phyloP scores from a whole-genome alignment of 2,888 invertebrate species.

The Hypsopygia costalis region DNA sequence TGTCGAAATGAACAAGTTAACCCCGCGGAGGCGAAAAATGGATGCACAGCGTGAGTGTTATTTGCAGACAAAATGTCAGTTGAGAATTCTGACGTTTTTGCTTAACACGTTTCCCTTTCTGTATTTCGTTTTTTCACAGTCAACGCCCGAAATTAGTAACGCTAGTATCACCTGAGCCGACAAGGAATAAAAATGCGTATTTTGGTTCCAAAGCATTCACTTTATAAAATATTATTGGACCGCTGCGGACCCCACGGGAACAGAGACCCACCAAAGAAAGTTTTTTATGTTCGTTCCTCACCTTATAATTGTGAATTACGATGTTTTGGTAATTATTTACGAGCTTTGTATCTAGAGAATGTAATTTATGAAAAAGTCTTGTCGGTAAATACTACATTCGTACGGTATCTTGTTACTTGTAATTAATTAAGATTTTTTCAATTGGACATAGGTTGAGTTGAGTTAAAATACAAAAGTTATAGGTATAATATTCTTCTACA shows the following conservation, averaged over 20 bases:
- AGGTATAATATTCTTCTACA: too few relatives aligned
- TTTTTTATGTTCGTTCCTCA: conserved; percentile 53
- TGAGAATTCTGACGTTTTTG: conserved; percentile 47
- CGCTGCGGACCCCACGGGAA: conserved; percentile 58
- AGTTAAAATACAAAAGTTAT: too few relatives aligned
- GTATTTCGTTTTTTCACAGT: conserved; percentile 46
- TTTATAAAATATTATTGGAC: conserved; percentile 59
- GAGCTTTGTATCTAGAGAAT: conserved; percentile 37
- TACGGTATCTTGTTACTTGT: conserved; percentile 17
- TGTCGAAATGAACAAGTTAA: conserved; percentile 44
- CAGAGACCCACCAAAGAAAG: conserved; percentile 38
- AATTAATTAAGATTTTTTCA: conserved; percentile 19
- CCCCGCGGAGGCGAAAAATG: conserved; percentile 61
- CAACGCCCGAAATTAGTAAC: conserved; percentile 63
- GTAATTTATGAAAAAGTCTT: conserved; percentile 25
- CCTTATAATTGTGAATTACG: conserved; percentile 59
- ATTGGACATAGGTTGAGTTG: too few relatives aligned
- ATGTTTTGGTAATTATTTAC: conserved; percentile 59
- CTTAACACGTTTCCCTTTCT: conserved; percentile 53
- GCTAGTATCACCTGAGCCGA: conserved; percentile 72
- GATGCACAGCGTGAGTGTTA: conserved; percentile 60
- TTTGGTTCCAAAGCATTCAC: conserved; percentile 67
- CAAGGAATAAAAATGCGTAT: conserved; percentile 63
- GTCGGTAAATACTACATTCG: conserved; percentile 18
- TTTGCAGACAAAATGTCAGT: conserved; percentile 25